Evolutionary conservation across 2,888 invertebrate species (phyloP), one percentile per base, ranked within the genome.

Genomic region (Gymnosoma rotundatum): DNA sequence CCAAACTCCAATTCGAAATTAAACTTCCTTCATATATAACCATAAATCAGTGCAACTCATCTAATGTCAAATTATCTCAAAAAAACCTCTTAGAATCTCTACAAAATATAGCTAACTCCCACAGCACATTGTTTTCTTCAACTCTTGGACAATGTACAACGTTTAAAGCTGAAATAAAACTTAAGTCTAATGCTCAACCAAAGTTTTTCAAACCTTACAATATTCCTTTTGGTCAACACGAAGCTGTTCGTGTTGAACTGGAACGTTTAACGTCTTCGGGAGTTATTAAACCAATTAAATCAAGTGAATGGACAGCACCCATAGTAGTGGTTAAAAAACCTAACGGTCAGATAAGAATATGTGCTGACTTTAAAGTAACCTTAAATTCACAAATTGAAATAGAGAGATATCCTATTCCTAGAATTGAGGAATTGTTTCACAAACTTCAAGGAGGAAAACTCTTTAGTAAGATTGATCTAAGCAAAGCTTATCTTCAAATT

Each of bases 341-440:
- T 12, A 45, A 63, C 56, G 54, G 78, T 16, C 16, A 14, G n/a
- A n/a, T 63, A 48, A n/a, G 54, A 32, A 54, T 69, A 38, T 61
- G 78, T 12, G 67, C 78, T 12, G 66, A 38, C 20, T 76, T 66
- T n/a, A 76, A 76, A 38, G 16, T 12, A 1, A 45, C 56, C 10
- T 12, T 50, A 10, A 66, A 50, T 45, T 16, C 72, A 14, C 83
- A 83, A 73, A 78, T 86, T 48, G 75, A 86, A 70, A 20, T 84
- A 10, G 86, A 86, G 20, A 80, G 80, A 5, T 86, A 86, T 63
- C 85, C 80, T 6, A 85, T 86, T n/a, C 83, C 86, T 9, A 38
- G 74, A 54, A 83, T 86, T 20, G 83, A 87, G 42, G 86, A 86
- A 10, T 25, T 85, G 0, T 86, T 88, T 64, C 75, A 82, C n/a